phyloP scores from a whole-genome alignment of 2,113 vertebrate genomes.

The Ochotona princeps region DNA sequence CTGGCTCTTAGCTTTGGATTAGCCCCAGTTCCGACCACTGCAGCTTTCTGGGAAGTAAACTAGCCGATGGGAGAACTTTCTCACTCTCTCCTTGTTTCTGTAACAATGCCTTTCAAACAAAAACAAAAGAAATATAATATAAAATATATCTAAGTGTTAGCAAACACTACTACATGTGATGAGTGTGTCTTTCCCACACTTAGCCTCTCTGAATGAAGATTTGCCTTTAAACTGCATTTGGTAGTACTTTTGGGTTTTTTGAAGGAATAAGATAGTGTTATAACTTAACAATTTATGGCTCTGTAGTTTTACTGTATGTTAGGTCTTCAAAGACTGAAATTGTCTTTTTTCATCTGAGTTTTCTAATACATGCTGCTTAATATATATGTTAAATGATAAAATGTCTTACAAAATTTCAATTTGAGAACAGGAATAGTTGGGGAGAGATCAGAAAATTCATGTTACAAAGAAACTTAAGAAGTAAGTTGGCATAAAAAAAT shows the following conservation, averaged over 20 bases:
- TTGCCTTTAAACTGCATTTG: slow-evolving; percentile 18
- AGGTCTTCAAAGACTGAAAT: neutral
- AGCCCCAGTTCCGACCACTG: no score
- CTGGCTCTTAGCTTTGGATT: no score
- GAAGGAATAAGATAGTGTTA: neutral
- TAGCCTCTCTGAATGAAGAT: slow-evolving; percentile 5
- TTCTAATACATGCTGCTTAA: neutral
- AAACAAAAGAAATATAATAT: no score
- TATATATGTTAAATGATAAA: neutral
- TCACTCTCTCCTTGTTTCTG: no score
- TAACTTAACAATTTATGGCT: neutral
- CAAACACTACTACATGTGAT: neutral
- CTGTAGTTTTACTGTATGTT: neutral
- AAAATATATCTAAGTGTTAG: neutral
- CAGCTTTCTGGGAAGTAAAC: no score
- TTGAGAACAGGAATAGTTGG: neutral
- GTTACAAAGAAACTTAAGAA: neutral
- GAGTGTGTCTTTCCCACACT: neutral
- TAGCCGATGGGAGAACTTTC: no score
- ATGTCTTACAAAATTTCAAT: neutral
- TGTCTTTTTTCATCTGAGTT: neutral
- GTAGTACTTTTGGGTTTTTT: neutral
- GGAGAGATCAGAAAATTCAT: neutral
- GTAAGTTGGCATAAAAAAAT: neutral
- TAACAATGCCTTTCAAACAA: no score